Evolutionary conservation across 1,140 invertebrate genomes (phyloP).

Genomic region (Acyrthosiphon pisum): DNA sequence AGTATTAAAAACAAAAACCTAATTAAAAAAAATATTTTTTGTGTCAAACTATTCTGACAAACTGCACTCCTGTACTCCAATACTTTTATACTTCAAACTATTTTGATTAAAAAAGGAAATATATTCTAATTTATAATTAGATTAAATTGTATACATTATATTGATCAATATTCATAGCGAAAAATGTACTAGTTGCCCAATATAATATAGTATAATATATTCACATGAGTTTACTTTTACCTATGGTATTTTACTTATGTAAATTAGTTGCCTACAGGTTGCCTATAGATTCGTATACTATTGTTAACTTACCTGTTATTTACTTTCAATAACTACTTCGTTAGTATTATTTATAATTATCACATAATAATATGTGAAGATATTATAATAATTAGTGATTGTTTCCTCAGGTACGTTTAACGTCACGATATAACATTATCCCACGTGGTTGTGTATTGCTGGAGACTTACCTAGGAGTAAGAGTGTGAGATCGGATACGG

Average conservation of each 20-base stretch:
- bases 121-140: background rate
- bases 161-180: background rate
- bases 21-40: too few relatives aligned
- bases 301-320: background rate
- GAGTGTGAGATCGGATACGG: conserved; percentile 77
- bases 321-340: background rate
- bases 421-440: background rate
- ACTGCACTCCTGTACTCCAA: too few relatives aligned
- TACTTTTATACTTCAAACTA: background rate
- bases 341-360: too few relatives aligned
- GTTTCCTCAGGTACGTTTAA: background rate
- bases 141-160: background rate
- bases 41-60: too few relatives aligned
- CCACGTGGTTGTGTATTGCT: background rate
- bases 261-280: background rate
- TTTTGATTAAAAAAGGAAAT: background rate
- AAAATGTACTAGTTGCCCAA: background rate
- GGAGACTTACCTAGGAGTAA: conserved; percentile 76
- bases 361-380: background rate
- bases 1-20: too few relatives aligned
- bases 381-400: background rate
- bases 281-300: too few relatives aligned
- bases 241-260: background rate
- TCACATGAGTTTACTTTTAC: background rate
- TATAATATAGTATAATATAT: too few relatives aligned